Evolutionary conservation across 2,113 vertebrate genomes (phyloP).

Genomic region (Heptranchias perlo): DNA sequence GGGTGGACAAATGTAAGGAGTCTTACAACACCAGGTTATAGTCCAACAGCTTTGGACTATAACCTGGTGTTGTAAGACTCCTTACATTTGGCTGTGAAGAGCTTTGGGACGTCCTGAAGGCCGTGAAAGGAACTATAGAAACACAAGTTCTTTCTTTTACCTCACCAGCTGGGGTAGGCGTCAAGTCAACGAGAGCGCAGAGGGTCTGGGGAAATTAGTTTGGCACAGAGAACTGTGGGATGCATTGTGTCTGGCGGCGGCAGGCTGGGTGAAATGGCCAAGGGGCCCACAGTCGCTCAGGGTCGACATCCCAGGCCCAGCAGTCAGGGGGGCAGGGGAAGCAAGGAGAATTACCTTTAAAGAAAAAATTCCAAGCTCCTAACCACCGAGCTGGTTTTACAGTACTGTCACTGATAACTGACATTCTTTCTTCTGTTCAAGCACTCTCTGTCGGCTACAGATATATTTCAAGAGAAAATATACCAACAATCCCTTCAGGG

Average conservation of each 20-base stretch:
- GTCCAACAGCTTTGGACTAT: too few relatives aligned
- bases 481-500: not conserved
- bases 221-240: too few relatives aligned
- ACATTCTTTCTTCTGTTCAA: too few relatives aligned
- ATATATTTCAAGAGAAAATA: slow-evolving; percentile 18
- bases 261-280: not conserved
- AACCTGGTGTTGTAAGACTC: too few relatives aligned
- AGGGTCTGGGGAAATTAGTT: not conserved
- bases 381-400: not conserved
- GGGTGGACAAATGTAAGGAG: too few relatives aligned
- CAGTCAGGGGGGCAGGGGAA: not conserved
- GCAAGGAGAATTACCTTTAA: not conserved
- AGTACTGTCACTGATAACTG: not conserved
- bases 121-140: too few relatives aligned
- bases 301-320: too few relatives aligned
- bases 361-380: not conserved
- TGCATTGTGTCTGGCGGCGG: not conserved
- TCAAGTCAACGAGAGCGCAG: not conserved
- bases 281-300: too few relatives aligned
- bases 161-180: too few relatives aligned
- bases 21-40: too few relatives aligned
- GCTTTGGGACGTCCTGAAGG: not conserved
- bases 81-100: too few relatives aligned
- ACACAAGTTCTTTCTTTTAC: too few relatives aligned
- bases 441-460: not conserved